Evolutionary conservation across 2,113 vertebrate species (phyloP).

Genomic region (Cebus imitator): DNA sequence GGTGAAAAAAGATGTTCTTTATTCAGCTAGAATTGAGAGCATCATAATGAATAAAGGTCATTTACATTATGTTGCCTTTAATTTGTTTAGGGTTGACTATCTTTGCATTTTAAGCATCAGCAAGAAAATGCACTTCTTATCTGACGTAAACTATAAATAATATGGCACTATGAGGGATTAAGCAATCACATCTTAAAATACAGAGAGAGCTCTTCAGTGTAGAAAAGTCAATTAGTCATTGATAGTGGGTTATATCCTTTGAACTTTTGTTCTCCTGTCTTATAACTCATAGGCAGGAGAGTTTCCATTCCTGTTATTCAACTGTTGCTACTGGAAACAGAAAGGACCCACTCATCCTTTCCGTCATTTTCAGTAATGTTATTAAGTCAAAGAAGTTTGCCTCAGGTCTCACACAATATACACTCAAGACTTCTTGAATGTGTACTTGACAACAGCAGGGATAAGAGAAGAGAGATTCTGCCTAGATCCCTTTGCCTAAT

Average conservation of each 20-base stretch:
- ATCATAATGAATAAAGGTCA: constrained; percentile 70
- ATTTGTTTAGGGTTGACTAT: constrained; percentile 56
- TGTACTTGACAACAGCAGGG: background rate
- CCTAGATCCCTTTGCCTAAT: background rate
- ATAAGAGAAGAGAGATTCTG: background rate
- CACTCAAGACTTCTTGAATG: background rate
- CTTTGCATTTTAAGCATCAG: constrained; percentile 46
- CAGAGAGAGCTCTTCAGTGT: background rate
- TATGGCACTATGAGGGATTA: background rate
- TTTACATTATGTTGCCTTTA: constrained; percentile 52
- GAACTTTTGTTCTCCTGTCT: background rate
- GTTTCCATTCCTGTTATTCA: background rate
- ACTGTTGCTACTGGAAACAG: constrained; percentile 16
- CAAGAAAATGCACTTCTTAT: constrained; percentile 12
- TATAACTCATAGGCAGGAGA: background rate
- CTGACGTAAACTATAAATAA: constrained; percentile 2
- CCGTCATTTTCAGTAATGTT: constrained; percentile 11
- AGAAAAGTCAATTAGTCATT: background rate
- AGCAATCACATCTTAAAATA: constrained; percentile 39
- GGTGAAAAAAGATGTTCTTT: constrained; percentile 71
- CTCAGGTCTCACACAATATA: background rate
- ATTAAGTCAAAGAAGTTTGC: background rate
- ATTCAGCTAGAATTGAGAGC: constrained; percentile 56
- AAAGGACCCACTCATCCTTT: background rate
- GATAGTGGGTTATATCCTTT: background rate